Evolutionary conservation across 2,113 vertebrate genomes (phyloP).

Genomic region (Chrysochloris asiatica): DNA sequence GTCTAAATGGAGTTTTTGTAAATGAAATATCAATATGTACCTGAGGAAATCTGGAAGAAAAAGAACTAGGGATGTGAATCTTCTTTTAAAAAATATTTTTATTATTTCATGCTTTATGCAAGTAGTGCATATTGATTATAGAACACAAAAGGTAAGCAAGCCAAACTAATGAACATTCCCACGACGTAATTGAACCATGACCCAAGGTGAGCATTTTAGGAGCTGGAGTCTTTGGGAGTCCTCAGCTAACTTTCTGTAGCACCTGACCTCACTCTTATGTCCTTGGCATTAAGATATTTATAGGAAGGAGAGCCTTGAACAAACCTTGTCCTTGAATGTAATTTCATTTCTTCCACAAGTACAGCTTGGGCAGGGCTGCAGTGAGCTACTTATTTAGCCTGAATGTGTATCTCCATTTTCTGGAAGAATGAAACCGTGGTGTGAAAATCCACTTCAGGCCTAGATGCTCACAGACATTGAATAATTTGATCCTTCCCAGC

Average conservation of each 20-base stretch:
- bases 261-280: not conserved
- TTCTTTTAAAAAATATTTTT: slow-evolving; percentile 16
- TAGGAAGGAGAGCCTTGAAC: not conserved
- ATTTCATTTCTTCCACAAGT: not conserved
- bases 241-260: not conserved
- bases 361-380: not conserved
- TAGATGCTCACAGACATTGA: not conserved
- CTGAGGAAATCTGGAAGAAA: not conserved
- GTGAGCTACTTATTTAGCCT: accelerated
- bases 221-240: not conserved
- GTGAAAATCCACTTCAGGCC: not conserved
- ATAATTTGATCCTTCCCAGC: accelerated
- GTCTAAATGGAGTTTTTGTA: not conserved
- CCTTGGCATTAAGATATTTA: not conserved
- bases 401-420: not conserved
- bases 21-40: not conserved
- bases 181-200: not conserved
- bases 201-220: not conserved
- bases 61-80: not conserved
- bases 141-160: not conserved
- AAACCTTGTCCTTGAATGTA: not conserved
- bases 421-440: not conserved
- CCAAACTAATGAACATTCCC: not conserved
- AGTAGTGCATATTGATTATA: not conserved
- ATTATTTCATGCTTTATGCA: not conserved